Evolutionary conservation across 2,888 invertebrate species (phyloP).

Genomic region (Caenorhabditis imperialis): DNA sequence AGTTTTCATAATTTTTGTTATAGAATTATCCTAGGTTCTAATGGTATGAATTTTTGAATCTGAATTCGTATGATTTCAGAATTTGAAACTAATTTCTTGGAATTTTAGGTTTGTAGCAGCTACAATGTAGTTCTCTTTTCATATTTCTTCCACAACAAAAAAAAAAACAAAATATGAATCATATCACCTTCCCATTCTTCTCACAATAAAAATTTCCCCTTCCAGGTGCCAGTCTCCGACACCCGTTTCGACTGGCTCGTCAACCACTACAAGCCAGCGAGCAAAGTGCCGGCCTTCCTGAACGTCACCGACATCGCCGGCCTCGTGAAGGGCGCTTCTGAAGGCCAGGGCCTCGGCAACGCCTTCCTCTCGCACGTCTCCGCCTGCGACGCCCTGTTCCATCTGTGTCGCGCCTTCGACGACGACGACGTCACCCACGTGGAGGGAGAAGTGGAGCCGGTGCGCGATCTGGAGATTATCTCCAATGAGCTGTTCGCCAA

Average conservation of each 20-base stretch:
- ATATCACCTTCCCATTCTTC: too few species aligned
- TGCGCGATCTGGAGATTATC: slow-evolving; percentile 96
- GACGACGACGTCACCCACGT: slow-evolving; percentile 98
- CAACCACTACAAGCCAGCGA: slow-evolving; percentile 92
- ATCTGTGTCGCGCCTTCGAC: slow-evolving; percentile 95
- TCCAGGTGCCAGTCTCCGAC: slow-evolving; percentile 95
- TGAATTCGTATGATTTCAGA: too few species aligned
- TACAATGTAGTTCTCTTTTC: too few species aligned
- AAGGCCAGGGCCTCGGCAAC: slow-evolving; percentile 97
- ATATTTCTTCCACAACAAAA: too few species aligned
- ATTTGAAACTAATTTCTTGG: too few species aligned
- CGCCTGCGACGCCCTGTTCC: slow-evolving; percentile 98
- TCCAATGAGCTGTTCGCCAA: slow-evolving; percentile 94
- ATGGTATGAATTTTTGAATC: too few species aligned
- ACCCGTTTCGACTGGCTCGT: slow-evolving; percentile 92
- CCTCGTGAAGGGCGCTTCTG: slow-evolving; percentile 91
- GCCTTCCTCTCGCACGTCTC: slow-evolving; percentile 98
- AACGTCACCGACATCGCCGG: slow-evolving; percentile 99
- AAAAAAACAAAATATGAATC: too few species aligned
- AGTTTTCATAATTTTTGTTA: too few species aligned
- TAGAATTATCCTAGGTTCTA: too few species aligned
- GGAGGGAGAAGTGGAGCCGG: slow-evolving; percentile 95
- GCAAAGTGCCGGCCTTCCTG: slow-evolving; percentile 92
- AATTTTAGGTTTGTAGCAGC: too few species aligned
- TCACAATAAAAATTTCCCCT: too few species aligned